Conservation (phyloP, 2,888 invertebrate genomes). For the Troglohyphantes excavatus region DNA sequence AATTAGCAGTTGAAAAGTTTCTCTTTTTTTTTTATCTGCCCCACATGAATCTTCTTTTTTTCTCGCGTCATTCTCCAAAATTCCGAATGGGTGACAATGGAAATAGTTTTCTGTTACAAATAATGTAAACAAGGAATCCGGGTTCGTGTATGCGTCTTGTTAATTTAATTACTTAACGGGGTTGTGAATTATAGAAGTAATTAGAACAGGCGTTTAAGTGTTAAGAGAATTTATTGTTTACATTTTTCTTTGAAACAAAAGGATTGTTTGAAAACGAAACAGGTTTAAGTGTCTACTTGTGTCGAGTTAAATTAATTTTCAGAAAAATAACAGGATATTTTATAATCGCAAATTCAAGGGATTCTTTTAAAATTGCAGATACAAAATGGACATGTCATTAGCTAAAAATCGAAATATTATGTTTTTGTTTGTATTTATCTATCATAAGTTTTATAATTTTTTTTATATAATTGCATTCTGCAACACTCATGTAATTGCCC, state of each 20-base stretch:
- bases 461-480: no score
- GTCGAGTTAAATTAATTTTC: background rate
- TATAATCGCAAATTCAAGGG: no score
- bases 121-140: slow-evolving; percentile 22
- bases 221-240: slow-evolving; percentile 31
- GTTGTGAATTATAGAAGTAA: slow-evolving; percentile 45
- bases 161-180: slow-evolving; percentile 50
- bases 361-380: no score
- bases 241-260: background rate
- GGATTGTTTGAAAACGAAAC: background rate
- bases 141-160: slow-evolving; percentile 24
- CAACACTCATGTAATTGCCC: no score
- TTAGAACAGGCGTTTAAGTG: slow-evolving; percentile 37
- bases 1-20: slow-evolving; percentile 44
- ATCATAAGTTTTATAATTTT: no score
- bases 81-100: slow-evolving; percentile 36
- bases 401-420: no score
- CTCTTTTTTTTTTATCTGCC: background rate
- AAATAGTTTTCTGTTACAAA: background rate
- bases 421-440: no score
- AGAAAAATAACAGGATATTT: no score
- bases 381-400: no score
- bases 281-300: background rate
- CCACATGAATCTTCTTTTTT: background rate
- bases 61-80: background rate